Base-by-base conservation (phyloP, 2,113 vertebrate genomes). In the Plecturocebus donacophilus region DNA sequence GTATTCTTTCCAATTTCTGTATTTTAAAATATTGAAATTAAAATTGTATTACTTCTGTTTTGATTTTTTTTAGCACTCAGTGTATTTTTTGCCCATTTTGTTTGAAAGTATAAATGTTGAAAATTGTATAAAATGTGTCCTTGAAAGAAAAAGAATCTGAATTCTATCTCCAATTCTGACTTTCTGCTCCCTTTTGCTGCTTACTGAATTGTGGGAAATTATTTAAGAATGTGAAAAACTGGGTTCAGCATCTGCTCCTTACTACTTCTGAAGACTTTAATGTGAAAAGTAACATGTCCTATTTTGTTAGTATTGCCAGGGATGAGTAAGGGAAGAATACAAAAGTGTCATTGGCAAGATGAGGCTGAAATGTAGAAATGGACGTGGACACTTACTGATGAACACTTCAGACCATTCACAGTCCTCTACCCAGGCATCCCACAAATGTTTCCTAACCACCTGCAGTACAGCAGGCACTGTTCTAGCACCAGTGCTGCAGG, bases 11-110 rank as follows among this genome's bases (percentile, higher is more conserved):
- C 97, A 98, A 98, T 98, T 99, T 98, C 98, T 99, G 99, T 99
- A 99, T 98, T 98, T 99, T 92, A 98, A 99, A 98, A 99, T 98
- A 98, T 94, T 99, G 98, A 99, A 98, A 99, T 99, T 99, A 99
- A 99, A 99, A 96, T 97, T 98, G 98, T 98, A 99, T 98, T 98
- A 98, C 98, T 98, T 99, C 98, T 98, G 98, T 98, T 99, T 98
- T 98, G 98, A 98, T 99, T 98, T 96, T 96, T 96, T 97, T 98
- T 98, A 98, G 98, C 97, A 98, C 98, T 97, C 42, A 93, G 98
- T 0, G 98, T 99, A 98, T 98, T 99, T 99, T 98, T 95, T 98
- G 96, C 96, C 98, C 58, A 87, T 98, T 98, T 97, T 98, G 87
- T 98, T 98, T 96, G 92, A 97, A 98, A 97, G 92, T 96, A 96